These are phyloP conservation scores for Acronicta psi DNA, from an alignment of 2,888 invertebrate genomes.

Conservation along the genomic window DNA sequence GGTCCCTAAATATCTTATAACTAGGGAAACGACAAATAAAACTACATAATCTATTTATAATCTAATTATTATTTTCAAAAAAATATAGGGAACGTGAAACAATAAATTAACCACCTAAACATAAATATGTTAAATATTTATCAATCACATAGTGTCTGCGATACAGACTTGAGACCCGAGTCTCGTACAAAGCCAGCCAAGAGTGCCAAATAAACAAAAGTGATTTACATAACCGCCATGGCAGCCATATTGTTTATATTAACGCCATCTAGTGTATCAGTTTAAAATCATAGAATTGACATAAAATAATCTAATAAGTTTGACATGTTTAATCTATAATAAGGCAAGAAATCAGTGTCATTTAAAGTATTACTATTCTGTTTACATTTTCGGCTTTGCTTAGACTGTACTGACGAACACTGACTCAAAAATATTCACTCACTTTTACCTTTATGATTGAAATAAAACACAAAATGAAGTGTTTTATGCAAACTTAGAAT, in stretches of 20 bases:
- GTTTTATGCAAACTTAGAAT: constrained; percentile 38
- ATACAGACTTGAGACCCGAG: constrained; percentile 48
- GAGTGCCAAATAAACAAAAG: constrained; percentile 32
- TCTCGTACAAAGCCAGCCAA: constrained; percentile 35
- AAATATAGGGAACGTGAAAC: constrained; percentile 82
- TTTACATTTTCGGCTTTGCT: constrained; percentile 27
- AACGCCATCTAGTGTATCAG: constrained; percentile 38
- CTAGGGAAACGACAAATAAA: constrained; percentile 60
- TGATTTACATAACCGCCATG: constrained; percentile 17
- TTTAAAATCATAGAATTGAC: constrained; percentile 44
- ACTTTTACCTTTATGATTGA: constrained; percentile 38
- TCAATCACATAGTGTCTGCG: constrained; percentile 70
- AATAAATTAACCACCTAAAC: constrained; percentile 82
- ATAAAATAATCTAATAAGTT: constrained; percentile 41
- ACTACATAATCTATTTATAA: constrained; percentile 70
- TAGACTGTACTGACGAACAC: constrained; percentile 27
- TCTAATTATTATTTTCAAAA: constrained; percentile 84
- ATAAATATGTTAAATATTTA: constrained; percentile 74
- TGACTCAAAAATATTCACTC: constrained; percentile 42
- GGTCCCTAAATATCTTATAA: too few relatives aligned
- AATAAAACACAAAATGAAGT: constrained; percentile 43
- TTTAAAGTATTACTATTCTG: background rate
- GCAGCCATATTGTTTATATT: constrained; percentile 15
- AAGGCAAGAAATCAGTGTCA: constrained; percentile 49
- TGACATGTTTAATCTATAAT: constrained; percentile 42